Evolutionary conservation across 2,113 vertebrate species (phyloP).

Genomic region (Calyptomena viridis): DNA sequence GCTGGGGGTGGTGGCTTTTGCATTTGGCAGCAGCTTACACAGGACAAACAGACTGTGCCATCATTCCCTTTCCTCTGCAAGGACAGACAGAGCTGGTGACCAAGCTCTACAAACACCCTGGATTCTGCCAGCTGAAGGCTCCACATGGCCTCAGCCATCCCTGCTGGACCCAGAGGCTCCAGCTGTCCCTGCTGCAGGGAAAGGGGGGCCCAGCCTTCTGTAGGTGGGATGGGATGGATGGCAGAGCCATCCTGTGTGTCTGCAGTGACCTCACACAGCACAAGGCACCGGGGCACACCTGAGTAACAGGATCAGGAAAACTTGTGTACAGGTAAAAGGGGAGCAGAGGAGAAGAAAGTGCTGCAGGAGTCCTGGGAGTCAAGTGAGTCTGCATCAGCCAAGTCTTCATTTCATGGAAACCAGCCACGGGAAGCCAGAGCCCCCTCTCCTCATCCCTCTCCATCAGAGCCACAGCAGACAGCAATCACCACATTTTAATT

Average conservation of each 20-base stretch:
- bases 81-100: accelerated
- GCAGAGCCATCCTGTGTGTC: not conserved
- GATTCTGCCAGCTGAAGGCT: not conserved
- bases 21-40: not conserved
- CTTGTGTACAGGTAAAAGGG: accelerated
- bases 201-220: not conserved
- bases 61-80: not conserved
- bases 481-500: not conserved
- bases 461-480: not conserved
- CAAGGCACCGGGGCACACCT: accelerated
- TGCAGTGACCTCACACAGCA: not conserved
- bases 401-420: not conserved
- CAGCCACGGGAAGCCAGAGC: not conserved
- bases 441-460: not conserved
- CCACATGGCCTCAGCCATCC: accelerated
- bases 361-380: not conserved
- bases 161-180: not conserved
- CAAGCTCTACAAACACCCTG: not conserved
- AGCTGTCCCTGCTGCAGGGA: not conserved
- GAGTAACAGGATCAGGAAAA: accelerated
- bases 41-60: accelerated
- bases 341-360: not conserved
- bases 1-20: not conserved
- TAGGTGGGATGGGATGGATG: accelerated
- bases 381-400: not conserved